These are phyloP conservation scores for Atherinomorus stipes DNA, from an alignment of 2,113 vertebrate species.

Conservation along the genomic window DNA sequence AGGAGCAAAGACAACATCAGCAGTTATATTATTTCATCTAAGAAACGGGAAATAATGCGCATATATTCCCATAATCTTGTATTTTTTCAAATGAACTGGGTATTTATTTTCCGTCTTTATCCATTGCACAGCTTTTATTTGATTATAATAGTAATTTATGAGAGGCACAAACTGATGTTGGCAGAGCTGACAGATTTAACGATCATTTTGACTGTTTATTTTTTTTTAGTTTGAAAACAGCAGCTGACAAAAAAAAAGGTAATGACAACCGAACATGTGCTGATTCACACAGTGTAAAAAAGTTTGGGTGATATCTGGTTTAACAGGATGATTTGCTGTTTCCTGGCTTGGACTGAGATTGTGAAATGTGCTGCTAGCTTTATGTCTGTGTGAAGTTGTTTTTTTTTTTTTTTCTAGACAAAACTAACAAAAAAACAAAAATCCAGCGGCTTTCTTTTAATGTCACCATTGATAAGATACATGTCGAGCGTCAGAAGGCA, in stretches of 20 bases:
- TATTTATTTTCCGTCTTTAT: not conserved
- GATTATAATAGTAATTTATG: not conserved
- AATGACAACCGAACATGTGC: not conserved
- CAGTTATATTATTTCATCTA: not conserved
- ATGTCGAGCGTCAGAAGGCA: conserved; percentile 63
- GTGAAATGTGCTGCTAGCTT: conserved; percentile 33
- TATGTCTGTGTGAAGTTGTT: conserved; percentile 18
- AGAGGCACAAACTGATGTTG: not conserved
- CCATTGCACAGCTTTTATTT: not conserved
- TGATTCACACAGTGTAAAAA: not conserved
- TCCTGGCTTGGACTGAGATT: conserved; percentile 23
- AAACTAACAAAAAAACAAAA: not conserved
- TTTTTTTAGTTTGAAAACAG: not conserved
- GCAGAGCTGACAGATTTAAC: not conserved
- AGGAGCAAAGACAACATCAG: not conserved
- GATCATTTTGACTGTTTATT: not conserved
- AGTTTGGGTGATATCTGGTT: not conserved
- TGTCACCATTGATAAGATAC: conserved; percentile 16
- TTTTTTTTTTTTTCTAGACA: no score
- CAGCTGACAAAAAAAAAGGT: not conserved
- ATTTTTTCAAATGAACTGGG: not conserved
- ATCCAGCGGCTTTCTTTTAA: conserved; percentile 26
- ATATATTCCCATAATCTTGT: not conserved
- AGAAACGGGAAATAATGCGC: not conserved
- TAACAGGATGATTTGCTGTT: not conserved